Percentiles rank a stretch among this genome's conserved stretches.
phyloP scores from a whole-genome alignment of 2,888 invertebrate genomes.

The Lamellibrachia columna region DNA sequence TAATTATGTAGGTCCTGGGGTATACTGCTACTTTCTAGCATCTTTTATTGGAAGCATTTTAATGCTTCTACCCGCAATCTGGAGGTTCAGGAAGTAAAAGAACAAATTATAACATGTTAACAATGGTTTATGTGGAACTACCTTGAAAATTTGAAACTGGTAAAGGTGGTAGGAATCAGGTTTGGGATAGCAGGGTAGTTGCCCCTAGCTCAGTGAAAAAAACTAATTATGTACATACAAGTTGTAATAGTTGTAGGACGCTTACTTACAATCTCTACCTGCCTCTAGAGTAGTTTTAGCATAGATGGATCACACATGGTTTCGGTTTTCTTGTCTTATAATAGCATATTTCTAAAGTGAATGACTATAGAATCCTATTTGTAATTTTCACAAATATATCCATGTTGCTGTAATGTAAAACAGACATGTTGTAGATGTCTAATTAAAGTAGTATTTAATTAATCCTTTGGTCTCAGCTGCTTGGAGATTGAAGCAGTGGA shows the following conservation, averaged over 20 bases:
- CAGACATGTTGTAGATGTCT: background rate
- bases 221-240: background rate
- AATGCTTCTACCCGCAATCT: background rate
- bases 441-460: background rate
- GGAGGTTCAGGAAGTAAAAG: background rate
- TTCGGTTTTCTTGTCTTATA: background rate
- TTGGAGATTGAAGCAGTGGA: background rate
- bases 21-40: background rate
- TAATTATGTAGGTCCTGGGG: background rate
- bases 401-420: background rate
- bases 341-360: background rate
- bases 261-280: background rate
- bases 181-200: background rate
- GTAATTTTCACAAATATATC: background rate
- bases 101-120: background rate
- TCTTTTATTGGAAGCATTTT: background rate
- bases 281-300: background rate
- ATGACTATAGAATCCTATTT: background rate
- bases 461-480: background rate
- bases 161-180: background rate
- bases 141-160: background rate
- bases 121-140: background rate
- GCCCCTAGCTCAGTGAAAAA: background rate
- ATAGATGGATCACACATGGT: background rate
- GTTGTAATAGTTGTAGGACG: background rate